Percentiles rank a stretch among this genome's conserved stretches.
Evolutionary conservation across 2,113 vertebrate species (phyloP).

Genomic region (Mellivora capensis): DNA sequence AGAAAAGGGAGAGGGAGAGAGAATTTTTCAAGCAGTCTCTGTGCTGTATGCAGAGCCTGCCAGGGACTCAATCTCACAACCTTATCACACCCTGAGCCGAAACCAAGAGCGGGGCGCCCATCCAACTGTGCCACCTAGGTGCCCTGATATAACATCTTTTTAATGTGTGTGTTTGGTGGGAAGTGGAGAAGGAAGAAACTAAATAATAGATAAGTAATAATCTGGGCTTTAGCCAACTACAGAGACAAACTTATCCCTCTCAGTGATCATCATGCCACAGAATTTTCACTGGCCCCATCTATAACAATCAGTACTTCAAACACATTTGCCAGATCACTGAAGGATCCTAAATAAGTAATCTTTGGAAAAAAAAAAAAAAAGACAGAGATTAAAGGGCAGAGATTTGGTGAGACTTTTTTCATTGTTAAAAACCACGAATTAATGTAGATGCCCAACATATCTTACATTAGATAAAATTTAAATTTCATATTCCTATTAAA

Average conservation of each 20-base stretch:
- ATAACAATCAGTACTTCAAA: background rate
- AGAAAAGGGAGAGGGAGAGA: background rate
- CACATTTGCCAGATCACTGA: background rate
- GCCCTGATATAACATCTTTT: background rate
- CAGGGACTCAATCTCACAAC: background rate
- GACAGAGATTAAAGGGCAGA: background rate
- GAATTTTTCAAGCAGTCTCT: background rate
- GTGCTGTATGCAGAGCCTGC: background rate
- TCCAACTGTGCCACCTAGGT: background rate
- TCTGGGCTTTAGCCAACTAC: background rate
- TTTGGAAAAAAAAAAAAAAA: background rate
- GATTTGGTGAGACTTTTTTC: background rate
- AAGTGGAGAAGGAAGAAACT: background rate
- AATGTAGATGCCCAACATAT: background rate
- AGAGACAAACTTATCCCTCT: background rate
- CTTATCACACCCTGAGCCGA: background rate
- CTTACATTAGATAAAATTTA: background rate
- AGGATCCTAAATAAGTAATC: background rate
- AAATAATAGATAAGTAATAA: background rate
- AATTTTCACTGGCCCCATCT: background rate
- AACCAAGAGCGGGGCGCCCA: background rate
- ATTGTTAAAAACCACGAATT: background rate
- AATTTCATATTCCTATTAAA: background rate
- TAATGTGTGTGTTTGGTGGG: background rate
- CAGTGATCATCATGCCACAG: background rate